Evolutionary conservation across 2,888 invertebrate genomes (phyloP).

Genomic region (Salticus scenicus): DNA sequence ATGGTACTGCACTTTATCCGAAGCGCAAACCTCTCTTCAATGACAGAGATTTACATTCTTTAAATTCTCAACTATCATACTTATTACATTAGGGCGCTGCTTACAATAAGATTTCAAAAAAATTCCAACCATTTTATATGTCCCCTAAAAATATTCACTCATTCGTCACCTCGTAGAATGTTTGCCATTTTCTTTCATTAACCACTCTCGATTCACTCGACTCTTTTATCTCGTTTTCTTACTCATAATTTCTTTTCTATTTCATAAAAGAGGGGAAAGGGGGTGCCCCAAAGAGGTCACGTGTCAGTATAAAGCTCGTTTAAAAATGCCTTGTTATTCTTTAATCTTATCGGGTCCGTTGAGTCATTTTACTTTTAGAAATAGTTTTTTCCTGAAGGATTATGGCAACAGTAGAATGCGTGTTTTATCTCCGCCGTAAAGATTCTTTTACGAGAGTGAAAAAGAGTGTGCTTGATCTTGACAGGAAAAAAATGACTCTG

Average conservation of each 20-base stretch:
- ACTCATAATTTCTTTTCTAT: neutral
- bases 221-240: neutral
- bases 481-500: neutral
- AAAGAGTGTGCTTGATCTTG: neutral
- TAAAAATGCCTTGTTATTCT: slow-evolving; percentile 36
- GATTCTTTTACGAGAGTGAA: neutral
- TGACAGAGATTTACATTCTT: neutral
- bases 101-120: neutral
- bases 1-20: too few species aligned
- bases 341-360: slow-evolving; percentile 49
- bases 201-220: neutral
- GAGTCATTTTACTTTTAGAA: neutral
- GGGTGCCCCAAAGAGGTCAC: slow-evolving; percentile 45
- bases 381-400: neutral
- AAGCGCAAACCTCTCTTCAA: too few species aligned
- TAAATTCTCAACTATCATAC: neutral
- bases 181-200: slow-evolving; percentile 5
- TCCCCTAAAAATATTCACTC: neutral
- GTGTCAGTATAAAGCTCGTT: slow-evolving; percentile 29
- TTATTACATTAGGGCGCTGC: neutral
- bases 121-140: neutral
- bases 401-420: neutral
- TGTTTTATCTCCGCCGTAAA: neutral
- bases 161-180: neutral
- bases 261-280: neutral